These are phyloP conservation scores for Synanthedon formicaeformis DNA, from an alignment of 2,888 invertebrate genomes.

Conservation along the genomic window DNA sequence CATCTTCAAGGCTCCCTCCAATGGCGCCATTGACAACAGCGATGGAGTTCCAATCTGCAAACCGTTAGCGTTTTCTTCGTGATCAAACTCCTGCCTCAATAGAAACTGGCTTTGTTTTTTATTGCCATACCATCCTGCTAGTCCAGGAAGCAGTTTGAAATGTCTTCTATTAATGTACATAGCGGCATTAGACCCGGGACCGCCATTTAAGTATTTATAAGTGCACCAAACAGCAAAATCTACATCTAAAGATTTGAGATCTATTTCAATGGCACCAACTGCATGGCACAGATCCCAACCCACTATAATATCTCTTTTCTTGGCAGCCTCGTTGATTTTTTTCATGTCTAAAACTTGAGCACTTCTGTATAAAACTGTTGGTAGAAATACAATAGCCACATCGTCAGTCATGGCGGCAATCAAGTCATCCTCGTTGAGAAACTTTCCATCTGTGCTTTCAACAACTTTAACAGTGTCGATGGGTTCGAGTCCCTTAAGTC, in stretches of 20 bases:
- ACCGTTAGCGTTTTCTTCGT: slow-evolving; percentile 40
- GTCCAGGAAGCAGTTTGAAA: slow-evolving; percentile 36
- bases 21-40: slow-evolving; percentile 40
- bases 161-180: slow-evolving; percentile 48
- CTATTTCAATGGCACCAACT: slow-evolving; percentile 39
- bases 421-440: slow-evolving; percentile 39
- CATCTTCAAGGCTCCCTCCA: slow-evolving; percentile 45
- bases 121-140: slow-evolving; percentile 52
- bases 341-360: slow-evolving; percentile 49
- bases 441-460: slow-evolving; percentile 21
- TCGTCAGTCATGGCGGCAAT: slow-evolving; percentile 50
- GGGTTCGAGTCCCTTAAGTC: slow-evolving; percentile 39
- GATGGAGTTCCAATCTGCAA: slow-evolving; percentile 49
- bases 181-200: slow-evolving; percentile 41
- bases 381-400: slow-evolving; percentile 36
- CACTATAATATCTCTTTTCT: slow-evolving; percentile 32
- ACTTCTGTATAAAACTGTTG: slow-evolving; percentile 43
- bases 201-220: slow-evolving; percentile 55
- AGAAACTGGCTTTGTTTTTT: slow-evolving; percentile 40
- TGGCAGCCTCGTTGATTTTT: slow-evolving; percentile 38
- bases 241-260: slow-evolving; percentile 38
- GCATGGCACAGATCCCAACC: slow-evolving; percentile 57
- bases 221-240: slow-evolving; percentile 60
- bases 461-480: slow-evolving; percentile 48
- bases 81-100: slow-evolving; percentile 44